phyloP scores from a whole-genome alignment of 2,888 invertebrate genomes.

The Nezara viridula region DNA sequence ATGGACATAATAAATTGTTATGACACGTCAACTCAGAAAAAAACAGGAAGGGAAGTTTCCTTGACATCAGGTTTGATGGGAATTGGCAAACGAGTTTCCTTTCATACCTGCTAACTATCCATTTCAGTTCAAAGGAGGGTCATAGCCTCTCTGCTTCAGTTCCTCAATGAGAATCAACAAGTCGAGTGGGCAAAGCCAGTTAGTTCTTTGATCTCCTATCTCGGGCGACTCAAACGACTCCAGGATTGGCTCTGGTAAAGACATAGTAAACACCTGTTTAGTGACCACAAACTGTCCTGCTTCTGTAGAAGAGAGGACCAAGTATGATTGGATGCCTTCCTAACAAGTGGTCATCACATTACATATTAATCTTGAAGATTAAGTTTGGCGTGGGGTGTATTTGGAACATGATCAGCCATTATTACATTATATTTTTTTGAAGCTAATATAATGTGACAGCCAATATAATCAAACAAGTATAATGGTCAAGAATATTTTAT shows the following conservation, averaged over 20 bases:
- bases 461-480: no score
- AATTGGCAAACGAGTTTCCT: not conserved
- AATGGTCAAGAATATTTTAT: no score
- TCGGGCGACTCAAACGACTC: not conserved
- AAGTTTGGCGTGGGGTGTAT: no score
- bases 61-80: not conserved
- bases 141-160: not conserved
- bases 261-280: slow-evolving; percentile 26
- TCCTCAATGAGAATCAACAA: slow-evolving; percentile 29
- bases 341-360: not conserved
- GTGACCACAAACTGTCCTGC: not conserved
- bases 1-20: no score
- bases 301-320: not conserved
- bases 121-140: slow-evolving; percentile 3
- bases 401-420: no score
- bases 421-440: no score
- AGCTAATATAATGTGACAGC: no score
- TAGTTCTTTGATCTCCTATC: slow-evolving; percentile 32
- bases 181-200: slow-evolving; percentile 15
- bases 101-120: slow-evolving; percentile 25
- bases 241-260: not conserved
- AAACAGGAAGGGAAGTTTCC: not conserved
- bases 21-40: not conserved
- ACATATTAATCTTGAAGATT: not conserved
- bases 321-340: not conserved